phyloP scores from a whole-genome alignment of 2,113 vertebrate species.

The Sprattus sprattus region DNA sequence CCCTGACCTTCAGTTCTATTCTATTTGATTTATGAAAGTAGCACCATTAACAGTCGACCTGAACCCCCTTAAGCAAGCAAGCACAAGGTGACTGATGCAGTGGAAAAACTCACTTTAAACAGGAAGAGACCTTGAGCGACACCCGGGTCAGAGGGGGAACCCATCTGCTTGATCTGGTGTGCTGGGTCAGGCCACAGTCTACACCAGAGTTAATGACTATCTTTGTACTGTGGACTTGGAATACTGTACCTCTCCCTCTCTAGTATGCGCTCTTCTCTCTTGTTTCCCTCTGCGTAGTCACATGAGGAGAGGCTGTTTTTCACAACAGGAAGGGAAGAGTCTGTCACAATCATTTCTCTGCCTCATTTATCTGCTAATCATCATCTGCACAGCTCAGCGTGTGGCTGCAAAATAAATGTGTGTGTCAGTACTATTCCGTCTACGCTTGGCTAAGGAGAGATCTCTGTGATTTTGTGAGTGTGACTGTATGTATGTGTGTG shows the following conservation, averaged over 20 bases:
- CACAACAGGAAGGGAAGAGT: conserved; percentile 4
- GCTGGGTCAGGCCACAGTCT: not conserved
- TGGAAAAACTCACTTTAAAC: not conserved
- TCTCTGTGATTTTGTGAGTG: not conserved
- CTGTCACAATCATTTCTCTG: not conserved
- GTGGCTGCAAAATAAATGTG: not conserved
- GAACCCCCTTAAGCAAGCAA: not conserved
- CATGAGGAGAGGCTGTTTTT: not conserved
- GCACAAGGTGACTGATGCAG: not conserved
- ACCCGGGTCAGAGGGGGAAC: not conserved
- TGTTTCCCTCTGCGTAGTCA: not conserved
- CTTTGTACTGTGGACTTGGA: not conserved
- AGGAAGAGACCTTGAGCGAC: not conserved
- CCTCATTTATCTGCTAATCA: conserved; percentile 6
- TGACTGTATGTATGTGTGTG: too few species aligned
- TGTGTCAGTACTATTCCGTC: not conserved
- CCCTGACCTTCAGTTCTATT: not conserved
- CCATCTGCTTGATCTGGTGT: not conserved
- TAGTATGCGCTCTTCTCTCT: not conserved
- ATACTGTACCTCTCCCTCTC: not conserved
- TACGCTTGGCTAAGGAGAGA: not conserved
- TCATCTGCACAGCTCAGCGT: conserved; percentile 7
- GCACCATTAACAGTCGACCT: not conserved
- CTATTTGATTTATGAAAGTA: not conserved
- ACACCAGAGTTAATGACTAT: not conserved